Evolutionary conservation across 2,113 vertebrate species (phyloP).

Genomic region (Tringa solitaria): DNA sequence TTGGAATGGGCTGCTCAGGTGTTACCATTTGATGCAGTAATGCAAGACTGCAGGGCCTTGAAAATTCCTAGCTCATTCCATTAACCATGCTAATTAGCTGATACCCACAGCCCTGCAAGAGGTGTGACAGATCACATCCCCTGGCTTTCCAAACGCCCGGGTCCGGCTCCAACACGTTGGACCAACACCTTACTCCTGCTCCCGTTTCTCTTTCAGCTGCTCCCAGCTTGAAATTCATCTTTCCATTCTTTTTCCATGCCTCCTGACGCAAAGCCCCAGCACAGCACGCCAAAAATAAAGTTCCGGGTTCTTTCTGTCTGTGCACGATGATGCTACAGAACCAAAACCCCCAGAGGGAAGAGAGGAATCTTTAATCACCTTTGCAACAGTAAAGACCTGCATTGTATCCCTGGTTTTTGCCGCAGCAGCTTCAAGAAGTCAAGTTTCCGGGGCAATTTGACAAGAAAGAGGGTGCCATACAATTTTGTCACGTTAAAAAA

Average conservation of each 20-base stretch:
- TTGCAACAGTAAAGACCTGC: not conserved
- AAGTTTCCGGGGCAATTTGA: not conserved
- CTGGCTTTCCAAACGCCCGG: not conserved
- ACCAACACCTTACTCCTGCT: not conserved
- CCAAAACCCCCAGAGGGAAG: not conserved
- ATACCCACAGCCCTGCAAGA: not conserved
- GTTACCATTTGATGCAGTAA: not conserved
- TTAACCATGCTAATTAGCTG: not conserved
- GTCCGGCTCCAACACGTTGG: not conserved
- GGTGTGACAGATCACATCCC: not conserved
- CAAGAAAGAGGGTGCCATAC: not conserved
- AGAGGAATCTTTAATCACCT: not conserved
- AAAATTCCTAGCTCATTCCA: not conserved
- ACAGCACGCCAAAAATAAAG: not conserved
- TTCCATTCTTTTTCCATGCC: not conserved
- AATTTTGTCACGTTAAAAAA: not conserved
- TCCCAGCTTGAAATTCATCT: not conserved
- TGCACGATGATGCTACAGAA: not conserved
- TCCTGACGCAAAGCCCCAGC: not conserved
- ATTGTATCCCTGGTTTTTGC: conserved; percentile 8
- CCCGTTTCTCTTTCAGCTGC: not conserved
- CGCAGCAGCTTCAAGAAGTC: not conserved
- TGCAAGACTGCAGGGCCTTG: not conserved
- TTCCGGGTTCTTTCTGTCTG: not conserved
- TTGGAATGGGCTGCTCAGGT: not conserved